Conservation (phyloP, 2,797 vertebrate species). For the Paedocypris micromegethes region DNA sequence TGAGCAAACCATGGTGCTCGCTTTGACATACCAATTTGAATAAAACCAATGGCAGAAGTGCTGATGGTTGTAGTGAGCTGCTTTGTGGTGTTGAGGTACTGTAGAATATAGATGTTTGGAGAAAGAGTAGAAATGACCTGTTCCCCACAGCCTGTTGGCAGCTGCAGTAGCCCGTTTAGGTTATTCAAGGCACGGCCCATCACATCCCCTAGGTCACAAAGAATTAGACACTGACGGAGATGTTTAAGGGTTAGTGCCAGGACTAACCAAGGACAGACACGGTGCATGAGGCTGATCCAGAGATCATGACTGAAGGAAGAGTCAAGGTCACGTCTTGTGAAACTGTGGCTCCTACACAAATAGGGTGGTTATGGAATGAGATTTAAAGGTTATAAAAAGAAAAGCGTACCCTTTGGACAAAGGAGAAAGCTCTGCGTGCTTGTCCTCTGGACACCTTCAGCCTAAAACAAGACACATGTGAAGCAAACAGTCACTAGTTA, state of each 20-base stretch:
- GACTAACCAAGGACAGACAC: constrained; percentile 23
- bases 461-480: constrained; percentile 42
- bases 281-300: constrained; percentile 53
- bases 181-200: constrained; percentile 71
- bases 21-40: constrained; percentile 63
- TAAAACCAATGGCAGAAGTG: constrained; percentile 54
- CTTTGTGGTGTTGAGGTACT: constrained; percentile 46
- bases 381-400: background rate
- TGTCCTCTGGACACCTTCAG: constrained; percentile 58
- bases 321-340: constrained; percentile 48
- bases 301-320: constrained; percentile 55
- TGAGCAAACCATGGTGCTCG: background rate
- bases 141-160: constrained; percentile 78
- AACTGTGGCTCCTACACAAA: constrained; percentile 45
- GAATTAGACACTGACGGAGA: background rate
- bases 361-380: background rate
- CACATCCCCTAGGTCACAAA: constrained; percentile 64
- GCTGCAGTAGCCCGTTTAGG: constrained; percentile 63
- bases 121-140: constrained; percentile 75
- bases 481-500: background rate
- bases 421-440: constrained; percentile 59
- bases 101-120: constrained; percentile 72
- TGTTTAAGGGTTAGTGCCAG: background rate
- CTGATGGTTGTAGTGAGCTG: constrained; percentile 61
- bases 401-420: constrained; percentile 62